Evolutionary conservation across 1,140 invertebrate species (phyloP), one percentile per base, ranked within the genome.

Genomic region (Anastrepha obliqua): DNA sequence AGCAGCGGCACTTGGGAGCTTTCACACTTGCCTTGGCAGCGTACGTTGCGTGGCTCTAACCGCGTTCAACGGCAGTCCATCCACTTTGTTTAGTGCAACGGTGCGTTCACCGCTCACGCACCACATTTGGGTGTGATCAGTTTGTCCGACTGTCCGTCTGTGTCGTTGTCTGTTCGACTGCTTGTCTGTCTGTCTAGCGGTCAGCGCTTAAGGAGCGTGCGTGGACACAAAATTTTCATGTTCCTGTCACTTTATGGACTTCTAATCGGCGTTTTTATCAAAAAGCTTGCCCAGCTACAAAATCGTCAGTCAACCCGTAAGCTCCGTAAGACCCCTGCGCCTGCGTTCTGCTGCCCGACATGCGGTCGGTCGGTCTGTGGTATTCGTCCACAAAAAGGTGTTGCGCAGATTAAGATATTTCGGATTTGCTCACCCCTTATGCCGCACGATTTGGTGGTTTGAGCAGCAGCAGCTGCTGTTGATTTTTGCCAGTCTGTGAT

Each of bases 181-280:
- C 17, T 17, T 39, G 64, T 67, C 64, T 67, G n/a, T 62, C 5
- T 13, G 60, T 62, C 17, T 5, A 4, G 9, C 17, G 11, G 13
- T 5, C 15, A n/a, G 8, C 4, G 47, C 74, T 81, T 55, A 81
- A n/a, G 51, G 11, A 81, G 74, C 74, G 74, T 51, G 74, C 47
- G 42, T 29, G 47, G 44, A 51, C 44, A 81, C 74, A 86, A 90
- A 92, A 90, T 91, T 92, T 91, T 92, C 91, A 92, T 92, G 91
- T 92, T 92, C 91, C 92, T 91, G 91, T 92, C 91, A 91, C 91
- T 92, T 92, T 92, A 92, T 92, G 91, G 91, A 92, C 91, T 92
- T 92, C 91, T 92, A 92, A 92, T 92, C 91, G 91, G 90, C 91
- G 90, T 92, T 92, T 92, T 91, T 91, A 92, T 92, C 91, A 92